Evolutionary conservation across 1,140 invertebrate species (phyloP).

Genomic region (Drosophila equinoxialis): DNA sequence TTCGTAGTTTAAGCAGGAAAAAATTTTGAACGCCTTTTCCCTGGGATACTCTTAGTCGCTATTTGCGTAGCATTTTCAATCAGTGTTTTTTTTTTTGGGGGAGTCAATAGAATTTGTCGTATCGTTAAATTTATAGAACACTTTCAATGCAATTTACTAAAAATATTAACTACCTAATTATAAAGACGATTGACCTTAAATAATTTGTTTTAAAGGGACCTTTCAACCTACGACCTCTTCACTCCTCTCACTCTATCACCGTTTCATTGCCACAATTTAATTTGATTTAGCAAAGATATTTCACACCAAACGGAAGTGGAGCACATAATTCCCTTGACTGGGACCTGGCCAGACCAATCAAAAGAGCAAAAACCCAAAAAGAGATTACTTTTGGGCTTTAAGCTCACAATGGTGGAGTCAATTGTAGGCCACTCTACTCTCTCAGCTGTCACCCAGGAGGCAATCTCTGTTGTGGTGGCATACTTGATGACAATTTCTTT

Average conservation of each 20-base stretch:
- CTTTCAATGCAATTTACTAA: conserved; percentile 34
- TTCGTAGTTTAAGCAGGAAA: too few species aligned
- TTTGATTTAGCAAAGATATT: conserved; percentile 38
- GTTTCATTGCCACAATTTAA: conserved; percentile 14
- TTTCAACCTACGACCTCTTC: background rate
- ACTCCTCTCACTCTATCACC: background rate
- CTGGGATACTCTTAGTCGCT: too few species aligned
- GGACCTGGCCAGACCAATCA: conserved; percentile 15
- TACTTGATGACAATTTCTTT: conserved; percentile 18
- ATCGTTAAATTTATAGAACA: conserved; percentile 37
- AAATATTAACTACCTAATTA: conserved; percentile 5
- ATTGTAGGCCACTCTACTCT: background rate
- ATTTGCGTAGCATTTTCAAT: too few species aligned
- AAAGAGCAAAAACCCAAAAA: conserved; percentile 11
- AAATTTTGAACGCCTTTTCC: too few species aligned
- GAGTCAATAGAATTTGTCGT: background rate
- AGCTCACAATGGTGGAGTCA: conserved; percentile 4
- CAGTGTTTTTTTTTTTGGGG: too few species aligned
- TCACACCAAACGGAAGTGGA: conserved; percentile 8
- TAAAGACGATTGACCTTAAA: background rate
- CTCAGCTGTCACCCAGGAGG: background rate
- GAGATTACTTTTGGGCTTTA: conserved; percentile 25
- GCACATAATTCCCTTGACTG: conserved; percentile 15
- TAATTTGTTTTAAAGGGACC: conserved; percentile 3
- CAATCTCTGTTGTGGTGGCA: conserved; percentile 7